Evolutionary conservation across 2,113 vertebrate species (phyloP).

Genomic region (Chlamydotis undulata): DNA sequence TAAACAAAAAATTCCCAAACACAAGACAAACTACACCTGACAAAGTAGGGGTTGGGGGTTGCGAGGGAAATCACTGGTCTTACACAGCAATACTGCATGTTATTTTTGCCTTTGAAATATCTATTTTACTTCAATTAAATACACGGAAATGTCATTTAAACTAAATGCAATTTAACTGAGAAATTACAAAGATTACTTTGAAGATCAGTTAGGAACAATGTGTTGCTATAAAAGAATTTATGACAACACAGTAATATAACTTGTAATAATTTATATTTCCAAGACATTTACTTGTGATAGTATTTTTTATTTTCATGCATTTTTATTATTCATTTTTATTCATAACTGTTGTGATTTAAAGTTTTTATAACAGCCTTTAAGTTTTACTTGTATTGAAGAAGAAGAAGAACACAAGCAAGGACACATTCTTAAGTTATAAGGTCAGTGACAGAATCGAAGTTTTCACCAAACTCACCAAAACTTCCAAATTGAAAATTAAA

Average conservation of each 20-base stretch:
- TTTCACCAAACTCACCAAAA: not conserved
- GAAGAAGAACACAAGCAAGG: not conserved
- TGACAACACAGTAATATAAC: not conserved
- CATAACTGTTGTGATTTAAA: constrained; percentile 41
- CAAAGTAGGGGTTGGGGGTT: accelerated
- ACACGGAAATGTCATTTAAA: not conserved
- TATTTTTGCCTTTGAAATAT: not conserved
- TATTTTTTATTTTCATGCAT: constrained; percentile 42
- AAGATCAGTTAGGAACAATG: not conserved
- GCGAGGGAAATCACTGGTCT: not conserved
- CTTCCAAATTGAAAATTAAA: not conserved
- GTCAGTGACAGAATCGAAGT: not conserved
- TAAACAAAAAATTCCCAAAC: too few species aligned
- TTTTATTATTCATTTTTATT: constrained; percentile 47
- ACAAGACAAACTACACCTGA: not conserved
- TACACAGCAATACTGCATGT: not conserved
- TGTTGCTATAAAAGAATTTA: not conserved
- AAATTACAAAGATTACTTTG: not conserved
- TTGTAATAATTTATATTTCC: constrained; percentile 3
- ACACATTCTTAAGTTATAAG: not conserved
- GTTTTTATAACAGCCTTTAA: not conserved
- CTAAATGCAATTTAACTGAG: not conserved
- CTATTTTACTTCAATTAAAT: not conserved
- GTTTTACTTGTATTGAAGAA: constrained; percentile 35
- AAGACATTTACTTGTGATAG: constrained; percentile 41